phyloP scores from a whole-genome alignment of 2,888 invertebrate genomes.

The Itoplectis maculator region DNA sequence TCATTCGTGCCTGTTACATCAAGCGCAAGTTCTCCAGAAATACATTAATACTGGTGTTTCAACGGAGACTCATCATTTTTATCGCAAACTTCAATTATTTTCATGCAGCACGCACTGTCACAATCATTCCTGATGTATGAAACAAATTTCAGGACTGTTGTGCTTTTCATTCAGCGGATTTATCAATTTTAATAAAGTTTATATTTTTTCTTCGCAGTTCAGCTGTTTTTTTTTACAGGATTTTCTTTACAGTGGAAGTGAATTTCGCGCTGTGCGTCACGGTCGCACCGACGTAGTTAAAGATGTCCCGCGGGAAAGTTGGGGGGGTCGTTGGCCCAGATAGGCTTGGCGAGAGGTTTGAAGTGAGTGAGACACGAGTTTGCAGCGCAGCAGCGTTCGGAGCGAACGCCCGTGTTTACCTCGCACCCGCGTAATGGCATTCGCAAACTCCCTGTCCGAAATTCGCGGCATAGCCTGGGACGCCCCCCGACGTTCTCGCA shows the following conservation, averaged over 20 bases:
- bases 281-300: not conserved
- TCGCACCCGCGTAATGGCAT: slow-evolving; percentile 45
- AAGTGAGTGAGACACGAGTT: slow-evolving; percentile 25
- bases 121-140: no score
- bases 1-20: not conserved
- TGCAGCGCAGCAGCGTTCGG: not conserved
- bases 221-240: not conserved
- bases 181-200: not conserved
- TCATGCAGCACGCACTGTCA: no score
- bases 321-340: slow-evolving; percentile 6
- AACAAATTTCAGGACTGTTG: no score
- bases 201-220: not conserved
- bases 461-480: slow-evolving; percentile 17
- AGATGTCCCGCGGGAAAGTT: slow-evolving; percentile 3
- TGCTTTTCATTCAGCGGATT: no score
- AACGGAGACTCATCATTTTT: not conserved
- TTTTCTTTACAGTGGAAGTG: not conserved
- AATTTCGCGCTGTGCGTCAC: not conserved
- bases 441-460: slow-evolving; percentile 40
- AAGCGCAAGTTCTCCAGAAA: not conserved
- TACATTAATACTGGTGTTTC: not conserved
- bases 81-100: no score
- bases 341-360: not conserved
- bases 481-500: slow-evolving; percentile 15
- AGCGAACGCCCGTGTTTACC: slow-evolving; percentile 11